Evolutionary conservation across 2,888 invertebrate species (phyloP).

Genomic region (Clepsis dumicolana): DNA sequence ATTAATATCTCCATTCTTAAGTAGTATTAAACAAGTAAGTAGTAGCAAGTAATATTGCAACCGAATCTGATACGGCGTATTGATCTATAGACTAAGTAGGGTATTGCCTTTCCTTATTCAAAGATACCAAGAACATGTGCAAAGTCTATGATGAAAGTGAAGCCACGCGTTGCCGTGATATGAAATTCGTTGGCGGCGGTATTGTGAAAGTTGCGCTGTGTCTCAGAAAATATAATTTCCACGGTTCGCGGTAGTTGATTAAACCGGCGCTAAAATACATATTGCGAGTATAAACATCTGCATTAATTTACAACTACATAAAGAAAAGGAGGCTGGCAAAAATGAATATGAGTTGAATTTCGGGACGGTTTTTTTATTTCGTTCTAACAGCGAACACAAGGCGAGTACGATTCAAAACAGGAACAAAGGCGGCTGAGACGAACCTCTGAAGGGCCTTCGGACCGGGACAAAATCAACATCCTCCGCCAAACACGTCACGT

Average conservation of each 20-base stretch:
- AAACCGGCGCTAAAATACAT: not conserved
- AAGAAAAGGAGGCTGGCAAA: not conserved
- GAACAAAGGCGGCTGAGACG: conserved; percentile 66
- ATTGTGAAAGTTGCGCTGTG: conserved; percentile 26
- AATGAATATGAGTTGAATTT: not conserved
- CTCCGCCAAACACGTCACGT: conserved; percentile 75
- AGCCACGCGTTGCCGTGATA: conserved; percentile 28
- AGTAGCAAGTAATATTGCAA: not conserved
- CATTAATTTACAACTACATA: conserved; percentile 1
- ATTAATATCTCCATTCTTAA: conserved; percentile 9
- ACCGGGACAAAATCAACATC: conserved; percentile 78
- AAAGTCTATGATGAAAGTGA: conserved; percentile 25
- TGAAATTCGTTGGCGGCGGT: conserved; percentile 25
- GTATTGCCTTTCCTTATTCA: not conserved
- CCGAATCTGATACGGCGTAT: no score
- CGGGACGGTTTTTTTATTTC: conserved; percentile 12
- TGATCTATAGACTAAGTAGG: not conserved
- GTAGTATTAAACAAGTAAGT: not conserved
- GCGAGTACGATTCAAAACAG: conserved; percentile 68
- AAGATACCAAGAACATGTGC: not conserved
- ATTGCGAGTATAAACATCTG: not conserved
- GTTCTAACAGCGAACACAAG: conserved; percentile 39
- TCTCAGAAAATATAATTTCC: conserved; percentile 29
- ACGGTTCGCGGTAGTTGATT: conserved; percentile 7
- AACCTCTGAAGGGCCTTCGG: conserved; percentile 48